Conservation (phyloP, 2,797 vertebrate genomes). For the Scolopax bukidnonensis region DNA sequence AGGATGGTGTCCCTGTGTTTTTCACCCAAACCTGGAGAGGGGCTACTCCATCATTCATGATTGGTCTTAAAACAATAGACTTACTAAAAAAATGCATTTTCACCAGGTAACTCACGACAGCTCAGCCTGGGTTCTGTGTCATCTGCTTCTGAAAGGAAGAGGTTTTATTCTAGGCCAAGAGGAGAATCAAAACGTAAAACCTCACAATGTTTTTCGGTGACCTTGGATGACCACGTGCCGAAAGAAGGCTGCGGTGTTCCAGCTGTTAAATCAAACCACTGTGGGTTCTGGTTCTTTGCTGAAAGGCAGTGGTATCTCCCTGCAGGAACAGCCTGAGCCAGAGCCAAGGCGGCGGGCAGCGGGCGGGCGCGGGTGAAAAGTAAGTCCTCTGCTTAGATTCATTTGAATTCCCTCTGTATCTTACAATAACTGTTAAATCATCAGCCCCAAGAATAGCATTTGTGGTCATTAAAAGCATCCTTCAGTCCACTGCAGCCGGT, state of each 20-base stretch:
- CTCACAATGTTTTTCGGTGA: neutral
- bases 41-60: neutral
- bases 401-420: conserved; percentile 6
- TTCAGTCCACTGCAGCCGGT: neutral
- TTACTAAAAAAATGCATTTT: neutral
- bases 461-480: conserved; percentile 35
- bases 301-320: neutral
- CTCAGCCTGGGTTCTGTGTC: neutral
- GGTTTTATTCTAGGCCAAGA: neutral
- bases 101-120: neutral
- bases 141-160: neutral
- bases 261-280: neutral
- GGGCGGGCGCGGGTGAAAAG: neutral
- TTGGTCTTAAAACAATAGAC: neutral
- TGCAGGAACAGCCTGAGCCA: neutral
- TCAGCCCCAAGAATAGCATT: conserved; percentile 7
- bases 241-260: neutral
- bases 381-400: neutral
- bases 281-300: neutral
- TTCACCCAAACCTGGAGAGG: neutral
- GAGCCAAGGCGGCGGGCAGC: neutral
- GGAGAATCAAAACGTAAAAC: neutral
- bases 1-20: neutral
- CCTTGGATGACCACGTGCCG: neutral
- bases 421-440: conserved; percentile 7